A percentile compares a stretch with the other conserved stretches of the same genome.
These are phyloP conservation scores for Lydus trimaculatus DNA, from an alignment of 2,888 invertebrate species.

Conservation along the genomic window DNA sequence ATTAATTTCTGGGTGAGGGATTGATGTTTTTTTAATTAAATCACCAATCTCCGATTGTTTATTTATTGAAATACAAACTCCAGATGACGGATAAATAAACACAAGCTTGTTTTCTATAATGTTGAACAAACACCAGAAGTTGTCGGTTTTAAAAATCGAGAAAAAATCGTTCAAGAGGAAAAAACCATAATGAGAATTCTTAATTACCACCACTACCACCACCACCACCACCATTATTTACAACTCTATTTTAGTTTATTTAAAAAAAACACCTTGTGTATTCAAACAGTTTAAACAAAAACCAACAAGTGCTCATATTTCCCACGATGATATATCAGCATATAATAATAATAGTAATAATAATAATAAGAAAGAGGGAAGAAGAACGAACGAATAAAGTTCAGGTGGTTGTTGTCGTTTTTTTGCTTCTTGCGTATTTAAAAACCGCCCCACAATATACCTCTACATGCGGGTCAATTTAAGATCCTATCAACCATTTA, in stretches of 20 bases:
- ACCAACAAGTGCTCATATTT: conserved; percentile 2
- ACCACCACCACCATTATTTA: neutral
- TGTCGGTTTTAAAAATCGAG: neutral
- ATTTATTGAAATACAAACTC: neutral
- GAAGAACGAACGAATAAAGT: neutral
- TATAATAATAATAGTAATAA: neutral
- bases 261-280: neutral
- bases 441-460: neutral
- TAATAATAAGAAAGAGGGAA: neutral
- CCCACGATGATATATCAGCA: neutral
- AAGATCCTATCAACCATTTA: neutral
- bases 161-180: neutral
- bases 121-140: neutral
- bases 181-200: neutral
- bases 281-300: neutral
- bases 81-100: neutral
- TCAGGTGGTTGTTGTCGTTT: neutral
- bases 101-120: neutral
- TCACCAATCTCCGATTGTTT: neutral
- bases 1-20: too few relatives aligned
- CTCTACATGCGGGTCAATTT: neutral
- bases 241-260: neutral
- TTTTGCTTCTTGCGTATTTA: neutral
- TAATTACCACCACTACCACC: neutral
- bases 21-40: too few relatives aligned